A percentile compares a stretch with the other conserved stretches of the same genome.
Evolutionary conservation across 2,797 vertebrate genomes (phyloP).

Genomic region (Orestias chungarensis): DNA sequence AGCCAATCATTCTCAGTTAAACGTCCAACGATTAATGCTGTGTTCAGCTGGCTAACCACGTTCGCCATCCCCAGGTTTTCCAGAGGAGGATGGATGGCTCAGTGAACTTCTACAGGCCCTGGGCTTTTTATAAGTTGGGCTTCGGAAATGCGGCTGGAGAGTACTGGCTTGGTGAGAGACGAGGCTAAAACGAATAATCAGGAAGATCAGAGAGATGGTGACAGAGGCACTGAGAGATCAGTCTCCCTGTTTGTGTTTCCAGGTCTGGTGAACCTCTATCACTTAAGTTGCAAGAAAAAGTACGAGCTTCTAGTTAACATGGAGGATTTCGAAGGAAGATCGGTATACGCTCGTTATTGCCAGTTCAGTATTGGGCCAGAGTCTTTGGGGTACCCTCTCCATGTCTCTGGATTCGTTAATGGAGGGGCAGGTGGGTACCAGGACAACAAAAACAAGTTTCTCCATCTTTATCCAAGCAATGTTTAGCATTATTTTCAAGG

Average conservation of each 20-base stretch:
- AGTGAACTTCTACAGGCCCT: slow-evolving; percentile 22
- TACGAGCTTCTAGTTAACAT: slow-evolving; percentile 4
- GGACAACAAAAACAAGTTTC: neutral
- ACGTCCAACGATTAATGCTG: no score
- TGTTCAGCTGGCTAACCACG: neutral
- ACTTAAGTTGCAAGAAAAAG: neutral
- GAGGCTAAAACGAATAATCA: neutral
- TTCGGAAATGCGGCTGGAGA: slow-evolving; percentile 8
- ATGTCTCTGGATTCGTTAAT: slow-evolving; percentile 1
- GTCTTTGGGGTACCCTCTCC: neutral
- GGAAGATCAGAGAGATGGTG: neutral
- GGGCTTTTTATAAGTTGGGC: slow-evolving; percentile 1
- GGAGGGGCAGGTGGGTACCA: slow-evolving; percentile 3
- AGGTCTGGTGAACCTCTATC: neutral
- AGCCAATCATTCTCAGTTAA: neutral
- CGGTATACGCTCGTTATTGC: neutral
- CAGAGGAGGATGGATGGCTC: slow-evolving; percentile 20
- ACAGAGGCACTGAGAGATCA: neutral
- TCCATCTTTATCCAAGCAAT: neutral
- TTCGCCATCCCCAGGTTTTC: slow-evolving; percentile 1
- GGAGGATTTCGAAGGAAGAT: slow-evolving; percentile 9
- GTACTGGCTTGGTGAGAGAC: slow-evolving; percentile 15
- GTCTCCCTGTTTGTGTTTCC: neutral
- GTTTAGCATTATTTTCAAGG: neutral
- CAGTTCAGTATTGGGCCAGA: neutral